phyloP scores from a whole-genome alignment of 2,888 invertebrate species.

The Stenoptilia bipunctidactyla region DNA sequence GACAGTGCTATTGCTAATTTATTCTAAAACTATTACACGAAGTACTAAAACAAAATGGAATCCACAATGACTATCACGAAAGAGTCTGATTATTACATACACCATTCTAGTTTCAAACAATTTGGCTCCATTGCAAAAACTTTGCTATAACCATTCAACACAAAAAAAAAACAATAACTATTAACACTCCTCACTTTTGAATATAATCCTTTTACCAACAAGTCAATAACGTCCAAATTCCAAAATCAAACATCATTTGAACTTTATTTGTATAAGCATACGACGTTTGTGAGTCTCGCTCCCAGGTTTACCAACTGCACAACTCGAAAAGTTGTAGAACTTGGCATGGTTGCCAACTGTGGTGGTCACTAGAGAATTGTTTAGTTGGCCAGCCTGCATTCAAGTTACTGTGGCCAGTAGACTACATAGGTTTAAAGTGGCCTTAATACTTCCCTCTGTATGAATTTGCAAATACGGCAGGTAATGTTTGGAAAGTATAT shows the following conservation, averaged over 20 bases:
- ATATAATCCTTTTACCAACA: slow-evolving; percentile 27
- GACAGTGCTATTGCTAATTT: no score
- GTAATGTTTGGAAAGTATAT: no score
- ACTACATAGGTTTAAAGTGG: no score
- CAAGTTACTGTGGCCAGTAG: slow-evolving; percentile 17
- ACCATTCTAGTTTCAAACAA: slow-evolving; percentile 17
- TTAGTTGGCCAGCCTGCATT: slow-evolving; percentile 42
- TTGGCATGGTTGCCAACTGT: slow-evolving; percentile 45
- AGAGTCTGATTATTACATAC: slow-evolving; percentile 1
- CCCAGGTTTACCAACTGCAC: no score
- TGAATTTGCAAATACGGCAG: no score
- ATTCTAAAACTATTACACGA: no score
- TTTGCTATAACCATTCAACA: slow-evolving; percentile 41
- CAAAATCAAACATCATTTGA: no score
- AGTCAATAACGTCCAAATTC: slow-evolving; percentile 1
- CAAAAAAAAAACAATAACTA: slow-evolving; percentile 36
- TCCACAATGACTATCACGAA: slow-evolving; percentile 8
- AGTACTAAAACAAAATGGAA: slow-evolving; percentile 4
- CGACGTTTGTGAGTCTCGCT: no score
- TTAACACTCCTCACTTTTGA: slow-evolving; percentile 50
- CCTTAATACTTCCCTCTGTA: no score
- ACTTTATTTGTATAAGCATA: no score
- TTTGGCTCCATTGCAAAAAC: slow-evolving; percentile 50
- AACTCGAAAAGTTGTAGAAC: slow-evolving; percentile 12
- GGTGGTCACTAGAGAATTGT: slow-evolving; percentile 54